phyloP scores from a whole-genome alignment of 2,888 invertebrate genomes.

The Alloscopus bannaensis region DNA sequence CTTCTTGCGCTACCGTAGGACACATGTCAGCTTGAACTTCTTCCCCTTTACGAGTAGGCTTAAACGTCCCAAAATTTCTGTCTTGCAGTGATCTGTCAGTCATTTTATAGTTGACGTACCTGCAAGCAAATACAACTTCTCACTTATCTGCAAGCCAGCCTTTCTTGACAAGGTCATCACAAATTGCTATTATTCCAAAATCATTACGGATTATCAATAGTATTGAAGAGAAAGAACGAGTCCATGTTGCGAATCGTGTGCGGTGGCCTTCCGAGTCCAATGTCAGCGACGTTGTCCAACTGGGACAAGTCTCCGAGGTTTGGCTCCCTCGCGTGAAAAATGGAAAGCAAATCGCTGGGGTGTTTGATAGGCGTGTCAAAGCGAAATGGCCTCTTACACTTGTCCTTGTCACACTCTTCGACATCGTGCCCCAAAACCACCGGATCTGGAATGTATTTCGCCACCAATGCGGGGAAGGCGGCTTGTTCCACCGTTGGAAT shows the following conservation, averaged over 20 bases:
- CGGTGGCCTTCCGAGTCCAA: slow-evolving; percentile 69
- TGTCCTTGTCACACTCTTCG: slow-evolving; percentile 39
- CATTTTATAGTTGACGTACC: slow-evolving; percentile 68
- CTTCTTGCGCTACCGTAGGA: slow-evolving; percentile 24
- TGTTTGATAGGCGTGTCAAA: slow-evolving; percentile 68
- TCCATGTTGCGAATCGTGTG: slow-evolving; percentile 61
- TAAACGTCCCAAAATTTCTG: slow-evolving; percentile 52
- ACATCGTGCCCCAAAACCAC: slow-evolving; percentile 32
- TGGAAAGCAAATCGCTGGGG: slow-evolving; percentile 68
- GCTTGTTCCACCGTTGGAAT: slow-evolving; percentile 7
- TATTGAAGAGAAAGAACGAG: slow-evolving; percentile 72
- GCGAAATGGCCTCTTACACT: slow-evolving; percentile 34
- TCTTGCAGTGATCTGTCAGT: slow-evolving; percentile 51
- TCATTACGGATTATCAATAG: slow-evolving; percentile 71
- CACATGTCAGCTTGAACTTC: slow-evolving; percentile 45
- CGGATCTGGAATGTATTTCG: slow-evolving; percentile 35
- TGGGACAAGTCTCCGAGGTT: slow-evolving; percentile 59
- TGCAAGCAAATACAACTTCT: slow-evolving; percentile 15
- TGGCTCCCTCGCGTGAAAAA: slow-evolving; percentile 68
- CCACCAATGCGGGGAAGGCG: slow-evolving; percentile 48
- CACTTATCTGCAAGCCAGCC: not conserved
- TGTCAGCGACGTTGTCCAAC: slow-evolving; percentile 62
- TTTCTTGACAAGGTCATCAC: not conserved
- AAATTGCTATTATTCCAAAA: slow-evolving; percentile 2
- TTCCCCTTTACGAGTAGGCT: slow-evolving; percentile 58